A percentile compares a stretch with the other conserved stretches of the same genome.
Conservation (phyloP, 2,888 invertebrate species). For the Ernsta delagoae region DNA sequence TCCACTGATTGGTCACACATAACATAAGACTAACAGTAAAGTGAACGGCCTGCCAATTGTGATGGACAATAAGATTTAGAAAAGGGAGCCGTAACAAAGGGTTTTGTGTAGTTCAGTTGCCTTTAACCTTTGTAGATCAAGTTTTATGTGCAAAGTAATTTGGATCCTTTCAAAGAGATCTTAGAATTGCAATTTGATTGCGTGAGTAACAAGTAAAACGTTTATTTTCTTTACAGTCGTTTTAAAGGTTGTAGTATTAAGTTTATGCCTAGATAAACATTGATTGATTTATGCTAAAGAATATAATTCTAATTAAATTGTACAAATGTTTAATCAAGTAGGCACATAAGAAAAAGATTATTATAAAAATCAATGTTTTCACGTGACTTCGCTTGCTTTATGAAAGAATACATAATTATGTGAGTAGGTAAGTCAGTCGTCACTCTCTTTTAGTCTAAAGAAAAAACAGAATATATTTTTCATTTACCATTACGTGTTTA, state of each 20-base stretch:
- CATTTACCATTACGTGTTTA: too few species aligned
- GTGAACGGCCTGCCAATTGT: constrained; percentile 19
- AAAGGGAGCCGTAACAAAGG: constrained; percentile 32
- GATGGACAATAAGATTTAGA: constrained; percentile 28
- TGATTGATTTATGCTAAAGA: too few species aligned
- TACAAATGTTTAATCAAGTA: too few species aligned
- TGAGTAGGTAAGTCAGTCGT: too few species aligned
- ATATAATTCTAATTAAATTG: too few species aligned
- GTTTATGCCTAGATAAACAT: too few species aligned
- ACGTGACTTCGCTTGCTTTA: too few species aligned
- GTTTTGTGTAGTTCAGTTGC: constrained; percentile 2
- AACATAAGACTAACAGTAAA: constrained; percentile 9
- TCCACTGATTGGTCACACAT: constrained; percentile 20
- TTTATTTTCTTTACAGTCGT: background rate
- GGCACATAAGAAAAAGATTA: too few species aligned
- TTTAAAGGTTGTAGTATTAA: background rate
- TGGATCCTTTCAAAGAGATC: background rate
- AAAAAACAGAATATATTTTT: too few species aligned
- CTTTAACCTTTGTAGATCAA: background rate
- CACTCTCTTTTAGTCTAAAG: too few species aligned
- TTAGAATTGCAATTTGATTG: background rate
- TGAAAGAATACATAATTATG: too few species aligned
- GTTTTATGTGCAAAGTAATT: constrained; percentile 1
- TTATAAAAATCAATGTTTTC: too few species aligned
- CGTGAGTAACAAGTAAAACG: background rate